Evolutionary conservation across 2,113 vertebrate species (phyloP), one percentile per base, ranked within the genome.

Genomic region (Phaethon lepturus): DNA sequence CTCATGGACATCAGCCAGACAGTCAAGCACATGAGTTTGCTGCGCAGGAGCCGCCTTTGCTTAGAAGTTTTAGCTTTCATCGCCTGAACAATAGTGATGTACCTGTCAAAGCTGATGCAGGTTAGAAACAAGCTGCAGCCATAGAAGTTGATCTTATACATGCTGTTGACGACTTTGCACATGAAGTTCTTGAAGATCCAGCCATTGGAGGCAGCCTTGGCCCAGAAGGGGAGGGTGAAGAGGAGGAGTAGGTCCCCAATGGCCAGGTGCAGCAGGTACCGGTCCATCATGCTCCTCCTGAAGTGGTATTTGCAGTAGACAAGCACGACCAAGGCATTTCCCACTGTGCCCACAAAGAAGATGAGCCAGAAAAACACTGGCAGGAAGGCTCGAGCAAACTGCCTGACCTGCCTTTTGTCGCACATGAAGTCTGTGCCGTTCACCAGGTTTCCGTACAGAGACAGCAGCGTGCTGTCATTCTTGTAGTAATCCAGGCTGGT

Each of bases 131-230:
- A 95, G 98, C 98, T 98, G 79, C 98, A 98, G 96, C 99, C 97
- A 45, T 99, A 99, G 96, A 99, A 99, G 95, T 99, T 99, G 97
- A 99, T 98, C 97, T 99, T 99, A 85, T 99, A 99, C 91, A 98
- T 79, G 23, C 98, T 98, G 3, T 98, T 98, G 52, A 99, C 98
- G 1, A 98, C 55, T 89, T 99, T 99, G 97, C 99, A 99, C 77
- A 98, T 42, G 42, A 78, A 17, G n/a, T 82, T 35, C 53, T 98
- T 97, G 71, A 99, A 99, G 45, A 92, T 58, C 99, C 99, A 99
- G 40, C 98, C 98, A 6, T 87, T 87, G 0, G 90, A 87, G 2
- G 99, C 98, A 0, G 99, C 98, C 0, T 94, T 90, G 13, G 99
- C 99, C 99, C 99, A 99, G 97, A 99, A 99, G 55, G 99, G 99